Evolutionary conservation across 2,113 vertebrate genomes (phyloP).

Genomic region (Cariama cristata): DNA sequence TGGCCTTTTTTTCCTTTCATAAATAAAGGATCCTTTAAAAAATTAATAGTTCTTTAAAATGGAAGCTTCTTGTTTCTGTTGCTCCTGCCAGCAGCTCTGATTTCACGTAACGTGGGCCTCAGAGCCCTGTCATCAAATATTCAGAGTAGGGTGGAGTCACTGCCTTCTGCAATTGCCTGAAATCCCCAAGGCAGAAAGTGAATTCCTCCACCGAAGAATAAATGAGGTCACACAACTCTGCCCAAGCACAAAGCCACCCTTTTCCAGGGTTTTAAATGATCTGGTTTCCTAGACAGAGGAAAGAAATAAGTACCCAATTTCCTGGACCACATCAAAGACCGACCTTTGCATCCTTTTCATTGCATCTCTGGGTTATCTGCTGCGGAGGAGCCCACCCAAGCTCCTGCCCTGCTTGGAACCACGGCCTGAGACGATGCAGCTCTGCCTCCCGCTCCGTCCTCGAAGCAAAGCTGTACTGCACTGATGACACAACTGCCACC

Average conservation of each 20-base stretch:
- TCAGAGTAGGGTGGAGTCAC: not conserved
- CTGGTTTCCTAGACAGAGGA: not conserved
- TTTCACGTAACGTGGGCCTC: not conserved
- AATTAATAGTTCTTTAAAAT: not conserved
- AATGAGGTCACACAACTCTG: not conserved
- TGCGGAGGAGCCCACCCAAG: fast-evolving
- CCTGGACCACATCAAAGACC: not conserved
- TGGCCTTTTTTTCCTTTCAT: not conserved
- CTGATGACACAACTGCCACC: fast-evolving
- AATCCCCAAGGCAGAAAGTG: not conserved
- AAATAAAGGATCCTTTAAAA: slow-evolving; percentile 39
- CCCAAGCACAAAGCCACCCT: not conserved
- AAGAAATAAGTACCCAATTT: not conserved
- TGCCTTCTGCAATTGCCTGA: not conserved
- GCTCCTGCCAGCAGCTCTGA: slow-evolving; percentile 8
- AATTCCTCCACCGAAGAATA: not conserved
- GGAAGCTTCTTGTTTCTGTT: not conserved
- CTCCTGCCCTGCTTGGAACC: not conserved
- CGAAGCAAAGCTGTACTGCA: not conserved
- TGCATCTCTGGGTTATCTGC: not conserved
- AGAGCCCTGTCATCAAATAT: not conserved
- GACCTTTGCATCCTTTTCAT: not conserved
- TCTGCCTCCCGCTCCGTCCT: not conserved
- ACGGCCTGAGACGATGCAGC: fast-evolving
- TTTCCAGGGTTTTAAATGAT: not conserved